Evolutionary conservation across 2,888 invertebrate species (phyloP), one percentile per base, ranked within the genome.

Genomic region (Erebia palarica): DNA sequence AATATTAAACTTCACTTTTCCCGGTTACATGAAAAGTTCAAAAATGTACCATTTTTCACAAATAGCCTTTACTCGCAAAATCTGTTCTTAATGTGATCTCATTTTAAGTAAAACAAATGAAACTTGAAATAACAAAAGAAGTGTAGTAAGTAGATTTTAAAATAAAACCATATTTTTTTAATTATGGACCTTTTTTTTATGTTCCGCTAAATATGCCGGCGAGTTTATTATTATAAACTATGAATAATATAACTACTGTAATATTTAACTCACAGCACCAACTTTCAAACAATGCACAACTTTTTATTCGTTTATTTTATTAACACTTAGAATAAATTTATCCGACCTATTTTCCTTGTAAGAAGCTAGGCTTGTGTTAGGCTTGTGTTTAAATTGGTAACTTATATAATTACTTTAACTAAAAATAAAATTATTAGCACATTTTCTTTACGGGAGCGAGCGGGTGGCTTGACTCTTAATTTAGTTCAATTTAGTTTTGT

Each of bases 191-290:
- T n/a, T n/a, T n/a, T n/a, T n/a, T n/a, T n/a, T n/a, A n/a, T n/a
- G n/a, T n/a, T n/a, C n/a, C n/a, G n/a, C n/a, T n/a, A n/a, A n/a
- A n/a, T n/a, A n/a, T n/a, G n/a, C n/a, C n/a, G n/a, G n/a, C n/a
- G n/a, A n/a, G n/a, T n/a, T n/a, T n/a, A n/a, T n/a, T n/a, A 60
- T 66, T 69, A 63, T 61, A 53, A 49, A 60, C 65, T 73, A 70
- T 58, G 53, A 70, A 70, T 55, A 55, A 10, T 21, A 53, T 42
- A 58, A 49, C 57, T 65, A 72, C 59, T 63, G 55, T 67, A 71
- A 69, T 72, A 69, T 71, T 65, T 68, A 74, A 68, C 72, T 77
- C 76, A 77, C 81, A 81, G 81, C 81, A 80, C 79, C 81, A 79
- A 73, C 76, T 75, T 79, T 77, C 74, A 72, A 73, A 77, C 73